phyloP scores from a whole-genome alignment of 35 echinoderm and acorn worm species.

The Lytechinus pictus region DNA sequence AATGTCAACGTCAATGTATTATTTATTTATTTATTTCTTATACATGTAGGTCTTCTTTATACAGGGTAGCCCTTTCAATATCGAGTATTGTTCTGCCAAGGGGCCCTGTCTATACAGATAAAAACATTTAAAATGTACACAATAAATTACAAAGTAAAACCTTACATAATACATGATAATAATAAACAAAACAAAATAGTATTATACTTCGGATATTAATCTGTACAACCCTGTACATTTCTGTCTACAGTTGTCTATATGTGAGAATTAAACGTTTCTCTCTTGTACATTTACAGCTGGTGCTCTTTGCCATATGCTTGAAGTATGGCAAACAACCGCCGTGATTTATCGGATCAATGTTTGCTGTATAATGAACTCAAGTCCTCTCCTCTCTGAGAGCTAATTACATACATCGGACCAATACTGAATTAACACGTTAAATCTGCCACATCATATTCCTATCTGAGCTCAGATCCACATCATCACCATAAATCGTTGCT shows the following conservation, averaged over 20 bases:
- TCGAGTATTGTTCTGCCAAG: too few relatives aligned
- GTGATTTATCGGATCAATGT: constrained; percentile 18
- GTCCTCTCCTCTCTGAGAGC: constrained; percentile 13
- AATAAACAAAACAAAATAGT: too few relatives aligned
- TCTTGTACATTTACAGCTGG: not conserved
- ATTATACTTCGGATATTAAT: too few relatives aligned
- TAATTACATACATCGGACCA: constrained; percentile 39
- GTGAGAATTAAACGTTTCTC: not conserved
- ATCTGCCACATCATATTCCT: not conserved
- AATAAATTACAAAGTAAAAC: too few relatives aligned
- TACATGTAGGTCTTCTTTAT: too few relatives aligned
- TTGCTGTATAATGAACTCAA: not conserved
- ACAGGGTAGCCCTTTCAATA: too few relatives aligned
- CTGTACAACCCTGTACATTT: not conserved
- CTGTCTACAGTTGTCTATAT: not conserved
- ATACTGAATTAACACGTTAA: not conserved
- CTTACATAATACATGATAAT: too few relatives aligned
- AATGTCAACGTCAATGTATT: too few relatives aligned
- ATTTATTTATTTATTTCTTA: too few relatives aligned
- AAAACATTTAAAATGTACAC: too few relatives aligned
- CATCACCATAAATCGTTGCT: not conserved
- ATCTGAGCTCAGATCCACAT: not conserved
- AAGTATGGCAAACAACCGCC: not conserved
- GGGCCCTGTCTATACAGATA: too few relatives aligned
- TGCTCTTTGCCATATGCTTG: not conserved